Evolutionary conservation across 2,113 vertebrate species (phyloP), one percentile per base, ranked within the genome.

Genomic region (Propithecus coquereli): DNA sequence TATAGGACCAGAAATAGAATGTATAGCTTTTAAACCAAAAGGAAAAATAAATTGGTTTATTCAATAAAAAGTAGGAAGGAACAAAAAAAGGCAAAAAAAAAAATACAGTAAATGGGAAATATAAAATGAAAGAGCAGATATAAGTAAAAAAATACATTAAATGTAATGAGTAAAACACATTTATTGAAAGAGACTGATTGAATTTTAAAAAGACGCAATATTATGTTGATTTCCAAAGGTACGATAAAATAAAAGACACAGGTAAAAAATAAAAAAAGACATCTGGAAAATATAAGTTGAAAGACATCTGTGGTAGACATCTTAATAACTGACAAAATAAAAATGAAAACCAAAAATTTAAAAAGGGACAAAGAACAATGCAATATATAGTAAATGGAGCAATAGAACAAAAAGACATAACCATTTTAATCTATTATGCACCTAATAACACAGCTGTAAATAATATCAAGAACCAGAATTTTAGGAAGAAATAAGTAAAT

Each of bases 301-400:
- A 94, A 76, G 43, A 73, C 85, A 93, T 73, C n/a, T 91, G 71
- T 34, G 50, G 59, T 23, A 30, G 30, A 73, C 45, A 89, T 91
- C 79, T 92, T 95, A 85, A 81, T 93, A 79, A 90, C 27, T 37
- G 17, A 87, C 25, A 54, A 90, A 79, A 83, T 37, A 95, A 89
- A 96, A 43, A 52, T 47, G 22, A 59, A 86, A 91, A 47, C 37
- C 25, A 73, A 87, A 79, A 63, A 34, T 57, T 59, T 40, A 50
- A 80, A 82, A 85, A 96, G 13, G 25, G 27, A 84, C 71, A 66
- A 70, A 84, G n/a, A 57, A 83, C 27, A 50, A 59, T 54, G 32
- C 47, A 52, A 59, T 47, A 32, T 23, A 57, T 3, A 66, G 57
- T 70, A 68, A 94, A 61, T 12, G 32, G 34, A 80, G 50, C 17